These are phyloP conservation scores for Nasonia vitripennis DNA, from an alignment of 1,140 invertebrate species.

Conservation along the genomic window DNA sequence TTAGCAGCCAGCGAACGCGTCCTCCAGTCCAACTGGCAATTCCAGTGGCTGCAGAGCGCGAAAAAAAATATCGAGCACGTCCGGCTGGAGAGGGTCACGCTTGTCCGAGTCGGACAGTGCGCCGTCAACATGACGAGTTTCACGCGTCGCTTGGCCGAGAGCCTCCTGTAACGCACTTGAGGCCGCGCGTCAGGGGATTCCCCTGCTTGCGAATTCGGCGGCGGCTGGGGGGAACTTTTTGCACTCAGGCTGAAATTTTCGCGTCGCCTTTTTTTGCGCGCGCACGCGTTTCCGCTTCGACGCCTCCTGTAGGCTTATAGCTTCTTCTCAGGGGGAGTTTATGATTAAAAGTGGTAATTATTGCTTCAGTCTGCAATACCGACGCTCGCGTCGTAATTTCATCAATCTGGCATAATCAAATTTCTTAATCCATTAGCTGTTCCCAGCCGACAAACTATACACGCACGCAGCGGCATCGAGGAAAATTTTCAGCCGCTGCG, in stretches of 20 bases:
- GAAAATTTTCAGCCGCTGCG: neutral
- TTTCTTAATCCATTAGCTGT: neutral
- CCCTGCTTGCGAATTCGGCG: conserved; percentile 7
- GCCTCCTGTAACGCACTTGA: conserved; percentile 16
- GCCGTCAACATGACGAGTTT: conserved; percentile 49
- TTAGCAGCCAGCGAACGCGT: neutral
- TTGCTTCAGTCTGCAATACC: conserved; percentile 1
- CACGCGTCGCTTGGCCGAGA: conserved; percentile 27
- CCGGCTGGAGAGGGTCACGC: conserved; percentile 33
- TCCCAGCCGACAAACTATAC: too few relatives aligned
- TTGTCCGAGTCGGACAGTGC: conserved; percentile 26
- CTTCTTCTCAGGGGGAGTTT: conserved; percentile 10
- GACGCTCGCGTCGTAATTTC: neutral
- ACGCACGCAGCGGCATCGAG: too few relatives aligned
- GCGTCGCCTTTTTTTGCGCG: neutral
- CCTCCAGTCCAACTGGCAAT: neutral
- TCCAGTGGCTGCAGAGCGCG: neutral
- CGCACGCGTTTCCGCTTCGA: neutral
- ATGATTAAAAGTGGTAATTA: conserved; percentile 52
- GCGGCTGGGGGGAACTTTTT: conserved; percentile 23
- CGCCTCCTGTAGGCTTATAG: neutral
- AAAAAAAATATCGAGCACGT: conserved; percentile 35
- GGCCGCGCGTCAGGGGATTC: neutral
- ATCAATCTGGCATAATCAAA: neutral
- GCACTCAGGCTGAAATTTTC: conserved; percentile 26